phyloP scores from a whole-genome alignment of 2,797 vertebrate species.

The Sciaenops ocellatus region DNA sequence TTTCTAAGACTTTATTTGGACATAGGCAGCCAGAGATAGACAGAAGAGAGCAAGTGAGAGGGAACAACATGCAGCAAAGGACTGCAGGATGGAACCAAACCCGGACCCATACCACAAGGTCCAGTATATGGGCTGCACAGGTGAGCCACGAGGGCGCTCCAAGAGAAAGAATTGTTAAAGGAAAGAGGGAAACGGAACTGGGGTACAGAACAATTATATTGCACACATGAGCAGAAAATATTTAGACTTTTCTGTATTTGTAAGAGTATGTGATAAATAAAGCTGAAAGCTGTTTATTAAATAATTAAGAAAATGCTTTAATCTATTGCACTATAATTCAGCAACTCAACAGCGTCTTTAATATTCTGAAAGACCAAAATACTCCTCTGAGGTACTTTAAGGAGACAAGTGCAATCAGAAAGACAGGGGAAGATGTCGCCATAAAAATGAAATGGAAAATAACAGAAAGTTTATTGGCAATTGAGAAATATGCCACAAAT shows the following conservation, averaged over 20 bases:
- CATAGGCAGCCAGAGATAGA: no score
- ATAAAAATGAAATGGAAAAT: slow-evolving; percentile 12
- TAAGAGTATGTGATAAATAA: not conserved
- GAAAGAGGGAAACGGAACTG: not conserved
- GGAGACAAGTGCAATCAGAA: slow-evolving; percentile 23
- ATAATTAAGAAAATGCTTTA: not conserved
- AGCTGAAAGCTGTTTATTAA: not conserved
- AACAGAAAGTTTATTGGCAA: slow-evolving; percentile 9
- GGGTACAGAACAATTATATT: not conserved
- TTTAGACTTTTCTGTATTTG: not conserved
- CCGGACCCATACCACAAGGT: no score
- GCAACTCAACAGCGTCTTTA: not conserved
- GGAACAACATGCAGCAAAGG: no score
- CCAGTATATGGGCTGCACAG: no score
- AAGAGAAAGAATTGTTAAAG: slow-evolving; percentile 20
- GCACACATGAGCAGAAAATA: not conserved
- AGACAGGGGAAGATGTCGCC: not conserved
- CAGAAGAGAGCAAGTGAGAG: no score
- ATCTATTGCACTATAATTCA: not conserved
- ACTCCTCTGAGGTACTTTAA: slow-evolving; percentile 3
- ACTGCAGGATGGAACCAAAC: no score
- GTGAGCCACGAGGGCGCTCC: not conserved
- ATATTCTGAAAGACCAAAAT: slow-evolving; percentile 3
- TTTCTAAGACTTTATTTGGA: no score
- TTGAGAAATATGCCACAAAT: slow-evolving; percentile 3